Evolutionary conservation across 2,888 invertebrate species (phyloP).

Genomic region (Stratiomys singularior): DNA sequence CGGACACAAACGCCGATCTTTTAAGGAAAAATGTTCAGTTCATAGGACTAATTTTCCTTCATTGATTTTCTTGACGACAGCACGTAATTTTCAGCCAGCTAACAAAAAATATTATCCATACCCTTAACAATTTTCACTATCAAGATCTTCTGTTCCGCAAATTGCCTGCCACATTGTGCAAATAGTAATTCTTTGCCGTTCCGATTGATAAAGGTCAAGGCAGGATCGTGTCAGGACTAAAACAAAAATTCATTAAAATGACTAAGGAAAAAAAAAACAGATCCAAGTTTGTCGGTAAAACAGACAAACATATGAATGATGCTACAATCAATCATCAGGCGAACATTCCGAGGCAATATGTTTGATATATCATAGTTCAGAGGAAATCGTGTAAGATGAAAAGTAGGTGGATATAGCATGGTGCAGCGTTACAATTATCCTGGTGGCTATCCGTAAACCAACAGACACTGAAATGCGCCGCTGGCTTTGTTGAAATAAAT

Average conservation of each 20-base stretch:
- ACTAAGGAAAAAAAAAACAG: conserved; percentile 1
- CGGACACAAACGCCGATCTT: too few species aligned
- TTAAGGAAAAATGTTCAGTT: too few species aligned
- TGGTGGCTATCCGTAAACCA: conserved; percentile 27
- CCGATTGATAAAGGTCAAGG: neutral
- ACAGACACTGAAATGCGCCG: neutral
- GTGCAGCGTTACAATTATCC: neutral
- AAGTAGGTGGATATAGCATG: conserved; percentile 29
- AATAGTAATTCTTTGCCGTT: neutral
- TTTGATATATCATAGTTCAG: neutral
- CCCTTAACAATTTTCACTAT: too few species aligned
- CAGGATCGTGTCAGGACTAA: conserved; percentile 35
- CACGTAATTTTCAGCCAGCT: too few species aligned
- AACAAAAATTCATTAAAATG: conserved; percentile 26
- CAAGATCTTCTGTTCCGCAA: neutral
- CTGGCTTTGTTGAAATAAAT: conserved; percentile 28
- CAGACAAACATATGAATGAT: conserved; percentile 25
- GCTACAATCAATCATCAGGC: conserved; percentile 33
- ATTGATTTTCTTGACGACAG: too few species aligned
- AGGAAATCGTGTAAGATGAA: conserved; percentile 1
- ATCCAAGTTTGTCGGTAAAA: neutral
- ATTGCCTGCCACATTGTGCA: conserved; percentile 18
- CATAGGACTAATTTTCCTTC: too few species aligned
- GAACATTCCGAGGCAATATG: neutral
- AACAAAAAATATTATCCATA: too few species aligned